phyloP scores from a whole-genome alignment of 2,888 invertebrate genomes.

The Heliconius ethilla region DNA sequence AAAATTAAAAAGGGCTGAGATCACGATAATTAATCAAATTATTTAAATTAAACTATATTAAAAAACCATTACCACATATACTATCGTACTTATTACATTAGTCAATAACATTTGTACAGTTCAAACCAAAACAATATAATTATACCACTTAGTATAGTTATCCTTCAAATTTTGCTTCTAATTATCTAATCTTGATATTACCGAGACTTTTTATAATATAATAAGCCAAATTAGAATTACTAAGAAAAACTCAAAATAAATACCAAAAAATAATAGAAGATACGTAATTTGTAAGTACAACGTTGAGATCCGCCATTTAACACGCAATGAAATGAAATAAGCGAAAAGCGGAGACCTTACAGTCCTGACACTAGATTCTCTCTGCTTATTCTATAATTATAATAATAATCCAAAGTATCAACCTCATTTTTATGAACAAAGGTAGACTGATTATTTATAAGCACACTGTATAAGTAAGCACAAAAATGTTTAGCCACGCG shows the following conservation, averaged over 20 bases:
- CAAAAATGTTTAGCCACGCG: conserved; percentile 39
- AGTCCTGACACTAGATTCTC: too few relatives aligned
- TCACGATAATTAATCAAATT: background rate
- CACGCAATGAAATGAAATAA: too few relatives aligned
- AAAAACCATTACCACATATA: background rate
- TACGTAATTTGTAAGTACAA: too few relatives aligned
- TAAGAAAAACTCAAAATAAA: too few relatives aligned
- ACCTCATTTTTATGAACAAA: conserved; percentile 35
- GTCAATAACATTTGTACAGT: conserved; percentile 8
- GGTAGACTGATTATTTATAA: conserved; percentile 29
- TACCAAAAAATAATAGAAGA: too few relatives aligned
- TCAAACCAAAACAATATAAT: conserved; percentile 16
- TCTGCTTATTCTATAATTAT: background rate
- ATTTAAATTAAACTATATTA: background rate
- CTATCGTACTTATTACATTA: background rate
- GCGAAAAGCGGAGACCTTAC: too few relatives aligned
- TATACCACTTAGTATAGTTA: conserved; percentile 8
- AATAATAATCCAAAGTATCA: conserved; percentile 24
- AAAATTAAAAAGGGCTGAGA: background rate
- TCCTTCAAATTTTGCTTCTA: background rate
- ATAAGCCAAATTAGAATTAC: too few relatives aligned
- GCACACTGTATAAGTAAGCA: conserved; percentile 25
- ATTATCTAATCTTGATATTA: conserved; percentile 1
- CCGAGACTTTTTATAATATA: background rate
- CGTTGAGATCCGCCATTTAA: too few relatives aligned